phyloP scores from a whole-genome alignment of 2,113 vertebrate genomes.

The Ellobius talpinus region DNA sequence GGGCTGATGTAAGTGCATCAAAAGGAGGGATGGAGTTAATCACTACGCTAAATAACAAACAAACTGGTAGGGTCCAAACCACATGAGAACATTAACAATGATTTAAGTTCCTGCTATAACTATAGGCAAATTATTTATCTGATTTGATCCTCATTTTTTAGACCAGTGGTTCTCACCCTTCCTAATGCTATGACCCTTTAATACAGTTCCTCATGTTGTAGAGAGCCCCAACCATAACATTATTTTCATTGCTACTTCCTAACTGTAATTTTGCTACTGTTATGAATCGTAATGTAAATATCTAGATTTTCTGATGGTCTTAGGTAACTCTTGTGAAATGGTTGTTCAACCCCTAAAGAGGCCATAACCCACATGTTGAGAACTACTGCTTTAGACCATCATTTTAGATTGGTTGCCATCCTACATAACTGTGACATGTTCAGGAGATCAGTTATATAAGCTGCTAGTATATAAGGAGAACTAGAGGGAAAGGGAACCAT shows the following conservation, averaged over 20 bases:
- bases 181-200: too few relatives aligned
- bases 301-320: too few relatives aligned
- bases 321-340: too few relatives aligned
- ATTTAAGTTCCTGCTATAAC: background rate
- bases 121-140: background rate
- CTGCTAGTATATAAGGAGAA: background rate
- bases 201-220: too few relatives aligned
- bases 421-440: background rate
- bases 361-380: too few relatives aligned
- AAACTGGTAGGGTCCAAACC: background rate
- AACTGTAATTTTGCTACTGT: too few relatives aligned
- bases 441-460: background rate
- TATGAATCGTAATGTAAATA: too few relatives aligned
- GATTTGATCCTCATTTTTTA: background rate
- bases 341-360: too few relatives aligned
- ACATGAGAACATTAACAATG: background rate
- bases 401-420: background rate
- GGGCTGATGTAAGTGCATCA: background rate
- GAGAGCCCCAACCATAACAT: background rate
- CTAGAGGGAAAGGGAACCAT: too few relatives aligned
- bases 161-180: too few relatives aligned
- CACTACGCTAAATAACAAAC: background rate
- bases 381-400: background rate
- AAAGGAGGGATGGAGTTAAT: constrained; percentile 1
- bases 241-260: too few relatives aligned